Base-by-base conservation (phyloP, 2,888 invertebrate species). In the Athetis lepigone region DNA sequence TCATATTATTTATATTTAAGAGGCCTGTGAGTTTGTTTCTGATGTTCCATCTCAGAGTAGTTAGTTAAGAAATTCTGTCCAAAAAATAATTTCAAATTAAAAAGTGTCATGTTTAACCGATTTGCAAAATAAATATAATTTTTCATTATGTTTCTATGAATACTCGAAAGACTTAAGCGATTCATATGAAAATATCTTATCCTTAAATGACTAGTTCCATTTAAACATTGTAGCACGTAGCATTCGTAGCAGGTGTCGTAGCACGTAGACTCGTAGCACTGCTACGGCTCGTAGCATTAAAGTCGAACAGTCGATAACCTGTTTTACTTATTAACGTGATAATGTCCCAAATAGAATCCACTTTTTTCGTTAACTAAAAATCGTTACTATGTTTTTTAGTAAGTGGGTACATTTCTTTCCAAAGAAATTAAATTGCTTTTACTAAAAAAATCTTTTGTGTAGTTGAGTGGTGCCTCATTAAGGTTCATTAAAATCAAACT, bases 231-330 rank as follows among this genome's bases (percentile, higher is more conserved):
- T 13, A 16, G 1, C 16, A 27, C 8, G 23, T 23, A 62, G 29
- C 23, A 47, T 25, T 40, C 33, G 60, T 72, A 72, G 49, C 27
- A 39, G 6, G 25, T 47, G 2, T 45, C 45, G 68, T 67, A 60
- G 71, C 49, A 37, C 51, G 46, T 46, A 52, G 18, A 0, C 19
- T 50, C 66, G 64, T 60, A 50, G 47, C 51, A 43, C 11, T 0
- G 46, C 68, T 76, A 68, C 60, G 55, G 16, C 4, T 4, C 40
- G 57, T 60, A 64, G 46, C 58, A 49, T 0, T 9, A 36, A 18
- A 42, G 16, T 40, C 18, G 2, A 45, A 45, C 18, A 8, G 1
- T 9, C n/a, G 13, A 13, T 42, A 11, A 43, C 7, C 13, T 11
- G 23, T 47, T 62, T 40, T 25, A 3, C 25, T 25, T 23, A 9